Evolutionary conservation across 1,140 invertebrate species (phyloP), one percentile per base, ranked within the genome.

Genomic region (Bombyx mori): DNA sequence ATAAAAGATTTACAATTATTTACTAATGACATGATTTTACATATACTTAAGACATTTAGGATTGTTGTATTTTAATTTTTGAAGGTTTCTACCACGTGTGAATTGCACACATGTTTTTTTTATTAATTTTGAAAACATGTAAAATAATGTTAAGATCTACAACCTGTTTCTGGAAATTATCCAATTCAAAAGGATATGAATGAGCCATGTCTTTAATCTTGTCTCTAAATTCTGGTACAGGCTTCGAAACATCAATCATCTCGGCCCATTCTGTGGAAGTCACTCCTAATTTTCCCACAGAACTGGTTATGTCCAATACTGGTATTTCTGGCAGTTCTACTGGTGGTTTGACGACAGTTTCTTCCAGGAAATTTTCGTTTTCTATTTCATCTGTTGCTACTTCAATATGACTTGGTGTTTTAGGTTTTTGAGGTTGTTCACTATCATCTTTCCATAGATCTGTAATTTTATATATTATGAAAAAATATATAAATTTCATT

Each of bases 101-200:
- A 4, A 50, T 12, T 50, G 22, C 10, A 18, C 22, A 63, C 12
- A 18, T 35, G 2, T 1, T 35, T 35, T 35, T 35, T 35, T 35
- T 35, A 3, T 3, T 35, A 35, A 3, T 35, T 35, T 35, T 35
- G 26, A 3, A 35, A 35, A 35, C 26, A 35, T 35, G 26, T 35
- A 35, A 35, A 0, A 35, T 35, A 35, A 35, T 35, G 26, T 35
- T 35, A 35, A 35, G 26, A 35, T 35, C 1, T 35, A 45, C 44
- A 75, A 91, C 90, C 81, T 94, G 91, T 87, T 99, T 98, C 84
- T 99, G 98, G 77, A 99, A 99, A 7, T 92, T 95, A 86, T 99
- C 99, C 66, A 99, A 89, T 79, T 98, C 96, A 89, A 99, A 99
- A 42, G 93, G 92, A 88, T 94, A 99, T 75, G 89, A 92, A 67